Evolutionary conservation across 1,140 invertebrate genomes (phyloP).

Genomic region (Lasaia peninsularis): DNA sequence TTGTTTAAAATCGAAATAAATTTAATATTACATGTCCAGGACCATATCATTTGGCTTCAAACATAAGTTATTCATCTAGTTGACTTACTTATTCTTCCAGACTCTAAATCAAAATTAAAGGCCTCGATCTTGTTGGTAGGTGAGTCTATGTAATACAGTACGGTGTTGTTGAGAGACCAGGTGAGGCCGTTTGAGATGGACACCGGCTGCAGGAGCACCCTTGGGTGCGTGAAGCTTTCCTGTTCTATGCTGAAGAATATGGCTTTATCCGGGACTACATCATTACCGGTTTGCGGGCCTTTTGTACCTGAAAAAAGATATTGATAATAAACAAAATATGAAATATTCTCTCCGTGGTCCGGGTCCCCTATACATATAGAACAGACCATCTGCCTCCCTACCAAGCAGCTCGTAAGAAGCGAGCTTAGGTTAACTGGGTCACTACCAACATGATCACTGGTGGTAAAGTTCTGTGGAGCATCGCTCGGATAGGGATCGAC

Average conservation of each 20-base stretch:
- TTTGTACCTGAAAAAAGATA: conserved; percentile 45
- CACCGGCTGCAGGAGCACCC: conserved; percentile 55
- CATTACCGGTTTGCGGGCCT: conserved; percentile 48
- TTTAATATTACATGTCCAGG: too few species aligned
- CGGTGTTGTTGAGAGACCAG: conserved; percentile 83
- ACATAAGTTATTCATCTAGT: too few species aligned
- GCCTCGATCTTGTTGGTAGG: conserved; percentile 78
- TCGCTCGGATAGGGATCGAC: too few species aligned
- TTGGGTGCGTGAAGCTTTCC: conserved; percentile 28
- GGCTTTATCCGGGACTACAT: conserved; percentile 44
- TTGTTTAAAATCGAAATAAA: too few species aligned
- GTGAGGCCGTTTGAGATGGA: conserved; percentile 85
- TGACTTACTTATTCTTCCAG: conserved; percentile 79
- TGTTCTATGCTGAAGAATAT: conserved; percentile 49
- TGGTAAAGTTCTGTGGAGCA: too few species aligned
- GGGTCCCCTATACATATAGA: too few species aligned
- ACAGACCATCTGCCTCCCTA: too few species aligned
- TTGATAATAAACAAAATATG: too few species aligned
- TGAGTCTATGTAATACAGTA: conserved; percentile 84
- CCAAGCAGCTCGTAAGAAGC: too few species aligned
- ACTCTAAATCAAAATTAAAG: conserved; percentile 82
- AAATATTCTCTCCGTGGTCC: too few species aligned
- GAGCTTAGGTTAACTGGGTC: too few species aligned
- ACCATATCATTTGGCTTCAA: background rate
- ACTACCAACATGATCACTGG: too few species aligned